Evolutionary conservation across 2,113 vertebrate genomes (phyloP).

Genomic region (Labeo rohita): DNA sequence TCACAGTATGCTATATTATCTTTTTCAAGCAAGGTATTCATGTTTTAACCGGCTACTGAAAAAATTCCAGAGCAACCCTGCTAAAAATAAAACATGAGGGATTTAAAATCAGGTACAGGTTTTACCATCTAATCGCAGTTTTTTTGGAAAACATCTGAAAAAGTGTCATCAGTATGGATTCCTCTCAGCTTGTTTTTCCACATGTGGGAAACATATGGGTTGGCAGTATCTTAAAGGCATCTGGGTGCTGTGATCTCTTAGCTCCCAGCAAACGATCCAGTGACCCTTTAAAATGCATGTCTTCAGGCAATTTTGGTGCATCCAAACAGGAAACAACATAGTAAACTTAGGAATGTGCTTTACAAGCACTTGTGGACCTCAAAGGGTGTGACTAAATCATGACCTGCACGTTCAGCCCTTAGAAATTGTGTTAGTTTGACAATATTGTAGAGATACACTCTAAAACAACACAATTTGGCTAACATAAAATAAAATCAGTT

Average conservation of each 20-base stretch:
- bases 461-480: neutral
- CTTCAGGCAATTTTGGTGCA: conserved; percentile 16
- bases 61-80: conserved; percentile 15
- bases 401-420: neutral
- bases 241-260: conserved; percentile 10
- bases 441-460: neutral
- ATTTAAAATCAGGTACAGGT: conserved; percentile 42
- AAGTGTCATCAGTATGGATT: conserved; percentile 36
- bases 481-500: neutral
- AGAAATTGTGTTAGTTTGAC: neutral
- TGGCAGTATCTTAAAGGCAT: conserved; percentile 35
- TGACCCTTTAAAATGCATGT: conserved; percentile 25
- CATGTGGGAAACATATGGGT: conserved; percentile 52
- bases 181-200: conserved; percentile 20
- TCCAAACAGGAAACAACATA: conserved; percentile 47
- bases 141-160: conserved; percentile 36
- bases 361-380: conserved; percentile 27
- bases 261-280: neutral
- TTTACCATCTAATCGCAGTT: conserved; percentile 27
- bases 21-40: neutral
- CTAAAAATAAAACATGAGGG: neutral
- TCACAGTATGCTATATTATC: neutral
- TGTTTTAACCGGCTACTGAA: neutral
- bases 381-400: neutral
- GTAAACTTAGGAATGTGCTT: conserved; percentile 41